These are phyloP conservation scores for Hesperophylax magnus DNA, from an alignment of 1,140 invertebrate genomes.

Conservation along the genomic window DNA sequence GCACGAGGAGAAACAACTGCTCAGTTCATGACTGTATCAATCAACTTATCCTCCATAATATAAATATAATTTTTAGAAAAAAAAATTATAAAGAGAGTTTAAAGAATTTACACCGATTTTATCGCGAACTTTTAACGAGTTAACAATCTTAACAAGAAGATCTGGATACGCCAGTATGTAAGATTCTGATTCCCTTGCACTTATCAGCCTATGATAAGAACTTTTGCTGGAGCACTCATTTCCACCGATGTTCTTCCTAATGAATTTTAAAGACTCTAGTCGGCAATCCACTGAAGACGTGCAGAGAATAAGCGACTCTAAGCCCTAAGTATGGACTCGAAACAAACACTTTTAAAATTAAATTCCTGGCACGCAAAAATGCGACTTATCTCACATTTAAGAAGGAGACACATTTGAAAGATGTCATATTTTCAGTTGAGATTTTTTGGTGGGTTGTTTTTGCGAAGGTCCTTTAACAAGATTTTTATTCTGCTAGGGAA, in stretches of 20 bases:
- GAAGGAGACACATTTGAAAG: not conserved
- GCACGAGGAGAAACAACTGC: too few species aligned
- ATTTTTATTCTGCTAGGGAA: not conserved
- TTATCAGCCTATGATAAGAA: constrained; percentile 10
- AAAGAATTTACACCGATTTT: too few species aligned
- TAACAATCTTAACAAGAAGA: too few species aligned
- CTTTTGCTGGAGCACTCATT: constrained; percentile 31
- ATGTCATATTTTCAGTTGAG: not conserved
- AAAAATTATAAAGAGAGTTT: too few species aligned
- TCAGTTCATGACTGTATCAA: too few species aligned
- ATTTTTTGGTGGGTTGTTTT: not conserved
- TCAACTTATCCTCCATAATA: too few species aligned
- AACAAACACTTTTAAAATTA: not conserved
- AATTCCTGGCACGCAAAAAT: not conserved
- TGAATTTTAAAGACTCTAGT: constrained; percentile 58
- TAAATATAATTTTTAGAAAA: too few species aligned
- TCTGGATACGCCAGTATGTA: too few species aligned
- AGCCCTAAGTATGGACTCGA: not conserved
- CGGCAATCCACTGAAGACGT: constrained; percentile 55
- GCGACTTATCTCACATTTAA: not conserved
- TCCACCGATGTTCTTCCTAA: constrained; percentile 54
- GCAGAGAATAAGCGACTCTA: constrained; percentile 53
- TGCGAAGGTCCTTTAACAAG: not conserved
- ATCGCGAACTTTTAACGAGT: too few species aligned
- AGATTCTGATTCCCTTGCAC: constrained; percentile 25